These are phyloP conservation scores for Nephrotoma appendiculata DNA, from an alignment of 2,888 invertebrate species.

Conservation along the genomic window DNA sequence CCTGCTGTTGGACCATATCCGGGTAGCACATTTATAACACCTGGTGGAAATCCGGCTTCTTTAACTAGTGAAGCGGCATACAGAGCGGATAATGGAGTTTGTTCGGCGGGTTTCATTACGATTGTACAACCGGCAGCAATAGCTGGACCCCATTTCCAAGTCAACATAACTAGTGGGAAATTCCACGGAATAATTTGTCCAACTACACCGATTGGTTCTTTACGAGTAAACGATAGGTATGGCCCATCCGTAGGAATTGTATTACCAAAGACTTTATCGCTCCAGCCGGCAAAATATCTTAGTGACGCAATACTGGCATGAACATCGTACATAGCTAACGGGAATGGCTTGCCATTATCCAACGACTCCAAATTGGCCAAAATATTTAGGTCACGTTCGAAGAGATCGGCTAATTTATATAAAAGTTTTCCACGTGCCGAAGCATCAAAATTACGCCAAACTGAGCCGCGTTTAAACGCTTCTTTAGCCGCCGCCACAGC, in stretches of 20 bases:
- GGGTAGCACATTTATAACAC: conserved; percentile 59
- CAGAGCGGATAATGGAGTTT: conserved; percentile 67
- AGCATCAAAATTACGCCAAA: conserved; percentile 72
- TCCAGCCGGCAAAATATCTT: conserved; percentile 70
- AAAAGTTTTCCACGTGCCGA: conserved; percentile 48
- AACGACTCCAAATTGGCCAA: conserved; percentile 62
- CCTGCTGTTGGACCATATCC: conserved; percentile 66
- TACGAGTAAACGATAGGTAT: conserved; percentile 46
- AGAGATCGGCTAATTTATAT: conserved; percentile 49
- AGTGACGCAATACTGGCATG: conserved; percentile 33
- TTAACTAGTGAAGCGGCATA: conserved; percentile 54
- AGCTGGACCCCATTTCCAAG: conserved; percentile 66
- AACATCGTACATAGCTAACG: conserved; percentile 39
- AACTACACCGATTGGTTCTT: conserved; percentile 64
- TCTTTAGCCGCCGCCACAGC: conserved; percentile 67
- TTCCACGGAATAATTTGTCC: conserved; percentile 77
- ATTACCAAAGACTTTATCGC: conserved; percentile 74
- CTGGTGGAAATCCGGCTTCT: conserved; percentile 69
- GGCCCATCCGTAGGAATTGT: conserved; percentile 59
- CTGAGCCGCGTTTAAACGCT: conserved; percentile 56
- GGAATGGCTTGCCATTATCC: conserved; percentile 66
- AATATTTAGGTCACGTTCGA: conserved; percentile 56
- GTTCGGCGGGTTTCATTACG: conserved; percentile 72
- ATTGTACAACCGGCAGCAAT: conserved; percentile 54
- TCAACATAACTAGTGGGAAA: conserved; percentile 62